phyloP scores from a whole-genome alignment of 2,113 vertebrate genomes.

The Nyctibius bracteatus region DNA sequence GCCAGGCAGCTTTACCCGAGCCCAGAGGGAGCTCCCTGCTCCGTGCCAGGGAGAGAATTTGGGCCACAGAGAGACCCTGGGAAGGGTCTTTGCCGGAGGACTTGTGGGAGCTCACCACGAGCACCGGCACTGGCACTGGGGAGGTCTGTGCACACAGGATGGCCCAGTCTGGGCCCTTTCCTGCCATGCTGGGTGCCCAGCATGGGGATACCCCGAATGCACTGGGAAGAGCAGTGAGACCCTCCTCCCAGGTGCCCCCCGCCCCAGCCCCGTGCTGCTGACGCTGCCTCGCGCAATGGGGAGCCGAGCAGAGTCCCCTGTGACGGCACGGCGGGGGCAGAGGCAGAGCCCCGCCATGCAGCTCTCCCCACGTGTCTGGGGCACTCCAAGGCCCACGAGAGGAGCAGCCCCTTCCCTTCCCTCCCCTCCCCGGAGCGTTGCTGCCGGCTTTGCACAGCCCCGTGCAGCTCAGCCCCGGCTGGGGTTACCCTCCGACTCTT shows the following conservation, averaged over 20 bases:
- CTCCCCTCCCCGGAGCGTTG: rapidly evolving
- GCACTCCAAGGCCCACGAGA: rapidly evolving
- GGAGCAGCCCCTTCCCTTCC: neutral
- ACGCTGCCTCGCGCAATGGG: rapidly evolving
- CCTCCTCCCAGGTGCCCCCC: neutral
- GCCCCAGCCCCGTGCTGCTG: rapidly evolving
- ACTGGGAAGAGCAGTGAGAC: neutral
- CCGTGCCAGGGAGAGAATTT: neutral
- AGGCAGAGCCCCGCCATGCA: neutral
- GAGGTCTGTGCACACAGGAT: rapidly evolving
- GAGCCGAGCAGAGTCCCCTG: neutral
- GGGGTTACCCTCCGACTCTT: neutral
- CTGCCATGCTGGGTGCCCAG: neutral
- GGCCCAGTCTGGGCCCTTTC: neutral
- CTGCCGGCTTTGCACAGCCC: neutral
- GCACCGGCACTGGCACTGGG: neutral
- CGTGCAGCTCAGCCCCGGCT: neutral
- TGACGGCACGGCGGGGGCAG: neutral
- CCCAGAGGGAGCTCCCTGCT: neutral
- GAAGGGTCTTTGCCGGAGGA: neutral
- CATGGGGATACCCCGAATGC: too few relatives aligned
- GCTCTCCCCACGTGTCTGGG: rapidly evolving
- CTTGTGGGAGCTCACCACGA: neutral
- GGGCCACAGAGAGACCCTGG: neutral
- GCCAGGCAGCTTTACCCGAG: neutral